Base-by-base conservation (phyloP, 2,888 invertebrate species). In the Synanthedon formicaeformis region DNA sequence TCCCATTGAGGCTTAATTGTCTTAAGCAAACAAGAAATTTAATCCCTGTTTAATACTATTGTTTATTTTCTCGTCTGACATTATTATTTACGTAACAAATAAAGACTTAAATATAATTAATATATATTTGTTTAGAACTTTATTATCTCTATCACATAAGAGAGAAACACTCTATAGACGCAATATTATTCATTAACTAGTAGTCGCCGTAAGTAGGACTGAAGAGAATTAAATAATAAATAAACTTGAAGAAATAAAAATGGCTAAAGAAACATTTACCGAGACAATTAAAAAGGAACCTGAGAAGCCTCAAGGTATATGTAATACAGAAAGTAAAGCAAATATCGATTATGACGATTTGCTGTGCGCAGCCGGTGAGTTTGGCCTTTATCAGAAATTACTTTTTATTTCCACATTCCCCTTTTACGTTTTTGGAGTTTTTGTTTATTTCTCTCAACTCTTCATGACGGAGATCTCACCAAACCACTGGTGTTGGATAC, bases 401-500 rank as follows among this genome's bases (percentile, higher is more conserved):
- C 55, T 81, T 4, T 76, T 74, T 57, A 58, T 73, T 18, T 64
- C 69, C 3, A 73, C 73, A 0, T 67, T 67, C 16, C 81, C 81
- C 0, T 81, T 81, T 56, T 77, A 79, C 54, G 57, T 75, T 6
- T 80, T 70, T 51, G 78, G 75, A 2, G 73, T 67, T 0, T 77
- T 78, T 52, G 52, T 63, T 2, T 82, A 81, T 55, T 80, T 73
- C 53, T 58, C 71, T 3, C 81, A 82, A 62, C 54, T 78, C 10
- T 82, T 81, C 50, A 57, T 81, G 52, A 81, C 81, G 1, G 78
- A 78, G 64, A 61, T 69, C 1, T 67, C 81, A 4, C 69, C 71
- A 13, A 73, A 80, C 50, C 75, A 80, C 52, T 81, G 81, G 81
- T 81, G 81, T 55, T 67, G 69, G 67, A 60, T 81, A 27, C 81